Evolutionary conservation across 2,797 vertebrate genomes (phyloP).

Genomic region (Prionace glauca): DNA sequence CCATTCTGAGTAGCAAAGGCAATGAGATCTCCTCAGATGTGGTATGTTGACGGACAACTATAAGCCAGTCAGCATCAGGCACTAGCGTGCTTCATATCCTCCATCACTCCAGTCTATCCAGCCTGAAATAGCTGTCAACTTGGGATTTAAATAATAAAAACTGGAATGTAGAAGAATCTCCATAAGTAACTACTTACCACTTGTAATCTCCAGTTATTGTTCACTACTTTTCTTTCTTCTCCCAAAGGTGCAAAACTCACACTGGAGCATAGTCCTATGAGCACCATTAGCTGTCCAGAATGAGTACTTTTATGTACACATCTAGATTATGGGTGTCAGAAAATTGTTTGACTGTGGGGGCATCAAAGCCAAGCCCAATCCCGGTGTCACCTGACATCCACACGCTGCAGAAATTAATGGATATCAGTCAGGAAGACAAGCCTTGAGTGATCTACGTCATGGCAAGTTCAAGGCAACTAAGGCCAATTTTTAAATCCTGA

Average conservation of each 20-base stretch:
- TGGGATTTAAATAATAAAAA: neutral
- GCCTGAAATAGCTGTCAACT: neutral
- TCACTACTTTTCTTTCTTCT: neutral
- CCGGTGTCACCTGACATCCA: neutral
- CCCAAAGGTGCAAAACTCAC: neutral
- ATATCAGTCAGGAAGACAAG: neutral
- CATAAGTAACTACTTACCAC: neutral
- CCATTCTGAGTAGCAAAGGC: neutral
- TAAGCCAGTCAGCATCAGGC: neutral
- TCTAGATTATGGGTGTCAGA: neutral
- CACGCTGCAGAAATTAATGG: neutral
- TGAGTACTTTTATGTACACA: neutral
- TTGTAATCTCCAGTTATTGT: neutral
- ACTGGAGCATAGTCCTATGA: neutral
- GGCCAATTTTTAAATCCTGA: neutral
- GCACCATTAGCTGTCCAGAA: neutral
- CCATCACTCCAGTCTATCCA: neutral
- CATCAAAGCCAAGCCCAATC: slow-evolving; percentile 1
- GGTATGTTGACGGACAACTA: neutral
- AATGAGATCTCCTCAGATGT: neutral
- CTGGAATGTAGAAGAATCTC: neutral
- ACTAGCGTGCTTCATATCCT: neutral
- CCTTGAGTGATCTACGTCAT: neutral
- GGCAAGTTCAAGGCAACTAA: neutral
- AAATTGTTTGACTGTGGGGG: neutral